Conservation (phyloP, 2,797 vertebrate species). For the Peromyscus eremicus region DNA sequence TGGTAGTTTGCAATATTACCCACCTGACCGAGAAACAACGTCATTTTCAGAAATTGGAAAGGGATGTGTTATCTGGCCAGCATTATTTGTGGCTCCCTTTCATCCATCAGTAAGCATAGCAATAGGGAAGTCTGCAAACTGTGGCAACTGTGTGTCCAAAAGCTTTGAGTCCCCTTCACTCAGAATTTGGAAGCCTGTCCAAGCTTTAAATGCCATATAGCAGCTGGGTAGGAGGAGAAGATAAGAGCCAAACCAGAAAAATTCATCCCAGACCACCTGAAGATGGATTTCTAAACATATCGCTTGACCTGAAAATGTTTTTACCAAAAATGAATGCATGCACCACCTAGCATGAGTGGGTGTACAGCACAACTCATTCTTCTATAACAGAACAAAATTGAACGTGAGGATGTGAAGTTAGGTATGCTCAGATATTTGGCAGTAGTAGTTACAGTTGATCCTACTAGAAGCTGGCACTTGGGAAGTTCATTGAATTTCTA, state of each 20-base stretch:
- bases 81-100: neutral
- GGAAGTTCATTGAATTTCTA: neutral
- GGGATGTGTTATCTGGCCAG: neutral
- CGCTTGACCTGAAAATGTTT: conserved; percentile 46
- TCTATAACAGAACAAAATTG: conserved; percentile 13
- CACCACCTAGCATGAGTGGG: neutral
- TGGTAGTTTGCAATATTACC: conserved; percentile 39
- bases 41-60: conserved; percentile 53
- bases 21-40: conserved; percentile 50
- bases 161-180: conserved; percentile 56
- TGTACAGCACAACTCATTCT: neutral
- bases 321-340: neutral
- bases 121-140: neutral
- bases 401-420: neutral
- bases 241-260: conserved; percentile 41
- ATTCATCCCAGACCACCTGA: conserved; percentile 51
- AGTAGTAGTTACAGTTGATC: conserved; percentile 2
- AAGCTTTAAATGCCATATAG: conserved; percentile 61
- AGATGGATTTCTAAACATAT: conserved; percentile 69
- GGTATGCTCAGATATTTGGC: conserved; percentile 6
- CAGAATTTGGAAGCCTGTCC: conserved; percentile 36
- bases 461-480: neutral
- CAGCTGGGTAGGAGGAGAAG: conserved; percentile 76
- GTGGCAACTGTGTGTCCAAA: conserved; percentile 57
- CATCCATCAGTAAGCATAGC: conserved; percentile 19